A percentile compares a stretch with the other conserved stretches of the same genome.
Evolutionary conservation across 2,113 vertebrate genomes (phyloP).

Genomic region (Piliocolobus tephrosceles): DNA sequence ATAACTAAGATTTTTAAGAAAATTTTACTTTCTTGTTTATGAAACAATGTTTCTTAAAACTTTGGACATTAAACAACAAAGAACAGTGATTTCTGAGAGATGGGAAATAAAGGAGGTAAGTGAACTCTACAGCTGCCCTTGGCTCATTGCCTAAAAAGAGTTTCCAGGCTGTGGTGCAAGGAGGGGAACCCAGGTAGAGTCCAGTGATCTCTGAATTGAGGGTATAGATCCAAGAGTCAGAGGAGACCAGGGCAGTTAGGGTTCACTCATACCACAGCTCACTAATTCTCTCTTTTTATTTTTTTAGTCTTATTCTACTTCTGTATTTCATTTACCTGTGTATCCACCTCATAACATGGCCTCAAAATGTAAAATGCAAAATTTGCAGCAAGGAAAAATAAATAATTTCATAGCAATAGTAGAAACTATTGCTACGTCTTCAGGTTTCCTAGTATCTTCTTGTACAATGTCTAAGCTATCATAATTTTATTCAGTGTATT

Average conservation of each 20-base stretch:
- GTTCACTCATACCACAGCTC: not conserved
- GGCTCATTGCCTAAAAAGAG: not conserved
- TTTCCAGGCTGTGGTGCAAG: not conserved
- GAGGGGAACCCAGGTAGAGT: not conserved
- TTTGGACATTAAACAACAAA: not conserved
- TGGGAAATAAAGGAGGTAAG: not conserved
- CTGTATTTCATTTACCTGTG: not conserved
- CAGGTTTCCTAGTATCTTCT: not conserved
- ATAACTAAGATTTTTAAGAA: not conserved
- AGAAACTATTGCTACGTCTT: not conserved
- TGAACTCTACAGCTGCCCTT: not conserved
- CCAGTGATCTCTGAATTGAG: not conserved
- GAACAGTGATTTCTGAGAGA: not conserved
- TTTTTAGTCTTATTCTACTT: not conserved
- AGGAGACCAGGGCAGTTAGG: not conserved
- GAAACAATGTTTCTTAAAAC: not conserved
- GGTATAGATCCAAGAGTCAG: not conserved
- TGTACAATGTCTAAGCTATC: not conserved
- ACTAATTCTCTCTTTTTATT: not conserved
- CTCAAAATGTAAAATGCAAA: conserved; percentile 37
- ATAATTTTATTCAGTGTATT: not conserved
- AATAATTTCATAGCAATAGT: not conserved
- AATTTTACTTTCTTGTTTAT: not conserved
- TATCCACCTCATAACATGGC: not conserved
- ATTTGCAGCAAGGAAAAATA: conserved; percentile 30